Conservation (phyloP, 2,113 vertebrate genomes). For the Diglossa brunneiventris region DNA sequence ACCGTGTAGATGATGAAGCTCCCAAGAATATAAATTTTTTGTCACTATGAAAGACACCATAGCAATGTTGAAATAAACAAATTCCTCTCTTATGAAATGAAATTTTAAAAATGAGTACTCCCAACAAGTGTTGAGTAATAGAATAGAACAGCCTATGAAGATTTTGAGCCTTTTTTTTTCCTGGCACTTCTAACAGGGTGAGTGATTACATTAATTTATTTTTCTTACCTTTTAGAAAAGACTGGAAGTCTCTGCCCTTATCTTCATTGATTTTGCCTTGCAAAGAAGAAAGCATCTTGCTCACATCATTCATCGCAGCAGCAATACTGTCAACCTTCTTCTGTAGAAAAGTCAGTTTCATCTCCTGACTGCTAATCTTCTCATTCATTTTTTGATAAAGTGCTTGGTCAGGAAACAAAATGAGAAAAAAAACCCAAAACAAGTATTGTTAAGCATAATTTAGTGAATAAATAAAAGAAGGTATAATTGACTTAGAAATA, state of each 20-base stretch:
- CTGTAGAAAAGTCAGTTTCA: slow-evolving; percentile 71
- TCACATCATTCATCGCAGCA: slow-evolving; percentile 60
- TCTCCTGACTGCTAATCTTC: slow-evolving; percentile 72
- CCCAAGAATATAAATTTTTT: background rate
- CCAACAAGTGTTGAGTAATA: background rate
- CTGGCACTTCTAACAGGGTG: slow-evolving; percentile 6
- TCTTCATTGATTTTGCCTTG: slow-evolving; percentile 78
- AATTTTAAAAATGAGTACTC: background rate
- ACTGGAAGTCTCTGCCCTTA: slow-evolving; percentile 66
- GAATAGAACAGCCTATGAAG: background rate
- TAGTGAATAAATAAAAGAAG: background rate
- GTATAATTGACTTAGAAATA: background rate
- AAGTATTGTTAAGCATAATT: background rate
- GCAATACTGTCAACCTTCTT: slow-evolving; percentile 74
- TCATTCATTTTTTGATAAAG: slow-evolving; percentile 70
- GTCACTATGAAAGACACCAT: background rate
- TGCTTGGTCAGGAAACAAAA: slow-evolving; percentile 36
- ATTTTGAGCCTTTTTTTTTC: background rate
- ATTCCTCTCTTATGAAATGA: background rate
- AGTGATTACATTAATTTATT: slow-evolving; percentile 62
- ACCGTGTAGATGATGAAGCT: background rate
- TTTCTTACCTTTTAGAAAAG: slow-evolving; percentile 78
- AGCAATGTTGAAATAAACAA: background rate
- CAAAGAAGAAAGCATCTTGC: slow-evolving; percentile 65
- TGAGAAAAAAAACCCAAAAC: background rate